Evolutionary conservation across 1,140 invertebrate species (phyloP).

Genomic region (Heliconius hewitsoni): DNA sequence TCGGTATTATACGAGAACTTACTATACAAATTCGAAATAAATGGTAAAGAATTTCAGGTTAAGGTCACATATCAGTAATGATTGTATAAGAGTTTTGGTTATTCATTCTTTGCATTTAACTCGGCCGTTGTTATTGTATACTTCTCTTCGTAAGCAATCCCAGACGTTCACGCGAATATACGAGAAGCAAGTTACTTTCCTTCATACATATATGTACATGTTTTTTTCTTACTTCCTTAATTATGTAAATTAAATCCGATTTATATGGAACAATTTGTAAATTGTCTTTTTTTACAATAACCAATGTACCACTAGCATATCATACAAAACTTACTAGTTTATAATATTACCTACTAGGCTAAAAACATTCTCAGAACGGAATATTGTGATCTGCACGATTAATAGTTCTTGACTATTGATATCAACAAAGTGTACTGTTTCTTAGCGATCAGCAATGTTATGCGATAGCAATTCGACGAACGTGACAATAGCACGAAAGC

Average conservation of each 20-base stretch:
- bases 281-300: no score
- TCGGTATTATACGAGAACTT: neutral
- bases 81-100: slow-evolving; percentile 36
- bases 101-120: slow-evolving; percentile 21
- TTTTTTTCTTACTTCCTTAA: neutral
- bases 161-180: neutral
- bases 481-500: slow-evolving; percentile 62
- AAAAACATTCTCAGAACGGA: slow-evolving; percentile 22
- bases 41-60: slow-evolving; percentile 21
- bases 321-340: neutral
- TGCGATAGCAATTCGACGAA: slow-evolving; percentile 53
- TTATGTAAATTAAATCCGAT: no score
- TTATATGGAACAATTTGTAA: no score
- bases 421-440: slow-evolving; percentile 45
- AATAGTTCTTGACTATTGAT: slow-evolving; percentile 35
- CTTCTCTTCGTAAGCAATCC: slow-evolving; percentile 15
- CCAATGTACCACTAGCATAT: neutral
- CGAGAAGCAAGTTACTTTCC: neutral
- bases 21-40: slow-evolving; percentile 22
- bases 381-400: slow-evolving; percentile 13
- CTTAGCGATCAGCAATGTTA: slow-evolving; percentile 38
- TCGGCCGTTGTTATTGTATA: slow-evolving; percentile 14
- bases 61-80: slow-evolving; percentile 28
- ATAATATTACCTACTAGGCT: neutral
- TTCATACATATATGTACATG: neutral